Evolutionary conservation across 2,797 vertebrate genomes (phyloP), one percentile per base, ranked within the genome.

Genomic region (Sebastes dallii): DNA sequence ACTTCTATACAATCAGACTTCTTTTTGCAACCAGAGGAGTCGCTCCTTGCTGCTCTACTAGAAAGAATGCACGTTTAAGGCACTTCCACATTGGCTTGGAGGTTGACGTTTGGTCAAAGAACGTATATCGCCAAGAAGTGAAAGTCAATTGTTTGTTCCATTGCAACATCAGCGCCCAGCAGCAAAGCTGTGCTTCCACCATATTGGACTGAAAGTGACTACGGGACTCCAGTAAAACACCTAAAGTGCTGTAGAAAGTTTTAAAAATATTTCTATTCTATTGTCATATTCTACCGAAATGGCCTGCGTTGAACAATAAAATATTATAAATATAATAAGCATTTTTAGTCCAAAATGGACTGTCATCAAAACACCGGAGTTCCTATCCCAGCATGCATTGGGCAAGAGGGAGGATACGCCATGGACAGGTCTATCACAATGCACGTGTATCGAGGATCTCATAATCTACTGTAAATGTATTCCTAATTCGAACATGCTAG

Each of bases 131-230:
- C 46, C 7, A 50, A 50, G 18, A 50, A 20, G 46, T 50, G 46
- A 50, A 50, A 50, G 46, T 20, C 46, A 20, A 20, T 50, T 20
- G 46, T 0, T 50, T 50, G 46, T 50, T 50, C 46, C 46, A 18
- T 20, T 50, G 46, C 16, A 20, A 50, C 46, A 18, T 50, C 2
- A 50, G 0, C 16, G 3, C 18, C 16, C 42, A 50, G 42, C 0
- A 18, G 46, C 18, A 50, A 0, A 50, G 46, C 1, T 50, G 46
- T 0, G 0, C 0, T 50, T 50, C 46, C 3, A 18, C 46, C 46
- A 50, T 18, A 18, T 8, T 46, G 42, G 42, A 46, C 0, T 1
- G 42, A 46, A 46, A 46, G 42, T 0, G 42, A 46, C 16, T 18
- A 46, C 6, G 1, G 42, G 42, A 46, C 42, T 0, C 16, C 42